Percentiles rank a stretch among this genome's conserved stretches.
phyloP scores from a whole-genome alignment of 2,888 invertebrate genomes.

The Phengaris alcon region DNA sequence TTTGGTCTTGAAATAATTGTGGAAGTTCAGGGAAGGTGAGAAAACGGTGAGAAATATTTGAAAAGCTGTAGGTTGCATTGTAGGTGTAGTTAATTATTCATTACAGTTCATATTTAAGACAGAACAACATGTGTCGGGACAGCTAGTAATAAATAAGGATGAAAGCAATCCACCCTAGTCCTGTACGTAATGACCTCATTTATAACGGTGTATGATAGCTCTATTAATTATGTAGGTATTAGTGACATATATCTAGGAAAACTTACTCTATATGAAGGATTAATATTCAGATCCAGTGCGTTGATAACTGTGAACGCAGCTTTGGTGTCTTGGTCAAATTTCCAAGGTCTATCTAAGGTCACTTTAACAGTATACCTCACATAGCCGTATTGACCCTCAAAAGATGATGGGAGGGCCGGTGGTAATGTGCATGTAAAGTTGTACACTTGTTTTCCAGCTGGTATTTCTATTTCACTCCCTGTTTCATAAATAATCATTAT shows the following conservation, averaged over 20 bases:
- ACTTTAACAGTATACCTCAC: conserved; percentile 90
- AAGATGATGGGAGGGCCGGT: conserved; percentile 87
- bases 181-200: no score
- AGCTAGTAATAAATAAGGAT: no score
- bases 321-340: conserved; percentile 90
- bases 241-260: background rate
- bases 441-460: conserved; percentile 85
- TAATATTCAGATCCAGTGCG: conserved; percentile 89
- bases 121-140: no score
- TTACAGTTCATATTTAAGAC: no score
- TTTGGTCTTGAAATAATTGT: no score
- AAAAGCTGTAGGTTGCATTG: no score
- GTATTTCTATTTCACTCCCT: conserved; percentile 85
- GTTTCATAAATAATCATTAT: conserved; percentile 44
- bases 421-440: conserved; percentile 86
- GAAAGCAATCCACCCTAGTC: no score
- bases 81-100: no score
- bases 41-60: no score
- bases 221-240: no score
- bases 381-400: conserved; percentile 86
- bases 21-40: no score
- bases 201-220: no score
- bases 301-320: conserved; percentile 90
- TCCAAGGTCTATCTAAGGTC: conserved; percentile 88
- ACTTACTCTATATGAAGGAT: conserved; percentile 83